Evolutionary conservation across 2,113 vertebrate species (phyloP).

Genomic region (Onychostruthus taczanowskii): DNA sequence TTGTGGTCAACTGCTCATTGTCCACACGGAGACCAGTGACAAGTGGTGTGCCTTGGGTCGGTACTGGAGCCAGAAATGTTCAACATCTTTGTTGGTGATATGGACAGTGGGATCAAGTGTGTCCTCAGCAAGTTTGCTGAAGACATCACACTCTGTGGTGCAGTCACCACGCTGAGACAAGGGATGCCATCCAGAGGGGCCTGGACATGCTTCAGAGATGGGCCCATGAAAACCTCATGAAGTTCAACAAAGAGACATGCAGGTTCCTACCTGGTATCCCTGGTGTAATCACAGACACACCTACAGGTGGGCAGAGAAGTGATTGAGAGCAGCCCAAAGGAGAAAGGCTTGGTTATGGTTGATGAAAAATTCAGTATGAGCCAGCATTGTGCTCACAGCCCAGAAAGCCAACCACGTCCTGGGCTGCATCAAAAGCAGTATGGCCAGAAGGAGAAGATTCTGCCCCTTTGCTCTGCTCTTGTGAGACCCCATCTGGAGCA

Average conservation of each 20-base stretch:
- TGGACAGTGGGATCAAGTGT: too few species aligned
- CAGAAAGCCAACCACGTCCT: neutral
- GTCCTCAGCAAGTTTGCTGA: neutral
- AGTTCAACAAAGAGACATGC: accelerated
- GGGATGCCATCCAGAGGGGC: neutral
- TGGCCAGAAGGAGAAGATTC: neutral
- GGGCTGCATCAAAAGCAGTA: neutral
- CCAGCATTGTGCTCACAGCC: neutral
- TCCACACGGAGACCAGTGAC: neutral
- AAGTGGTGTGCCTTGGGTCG: neutral
- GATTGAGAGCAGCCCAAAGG: neutral
- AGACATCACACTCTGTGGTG: accelerated
- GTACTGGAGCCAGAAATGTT: neutral
- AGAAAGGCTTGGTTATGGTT: neutral
- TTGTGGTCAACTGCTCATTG: too few species aligned
- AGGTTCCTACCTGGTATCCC: neutral
- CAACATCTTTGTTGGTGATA: neutral
- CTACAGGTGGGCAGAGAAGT: neutral
- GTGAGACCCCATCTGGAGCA: too few species aligned
- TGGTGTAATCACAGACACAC: neutral
- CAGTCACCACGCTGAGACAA: accelerated
- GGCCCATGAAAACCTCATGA: neutral
- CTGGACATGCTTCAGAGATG: neutral
- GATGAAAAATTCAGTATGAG: neutral
- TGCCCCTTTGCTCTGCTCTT: neutral